Base-by-base conservation (phyloP, 2,113 vertebrate species). In the Actenoides lindsayi region DNA sequence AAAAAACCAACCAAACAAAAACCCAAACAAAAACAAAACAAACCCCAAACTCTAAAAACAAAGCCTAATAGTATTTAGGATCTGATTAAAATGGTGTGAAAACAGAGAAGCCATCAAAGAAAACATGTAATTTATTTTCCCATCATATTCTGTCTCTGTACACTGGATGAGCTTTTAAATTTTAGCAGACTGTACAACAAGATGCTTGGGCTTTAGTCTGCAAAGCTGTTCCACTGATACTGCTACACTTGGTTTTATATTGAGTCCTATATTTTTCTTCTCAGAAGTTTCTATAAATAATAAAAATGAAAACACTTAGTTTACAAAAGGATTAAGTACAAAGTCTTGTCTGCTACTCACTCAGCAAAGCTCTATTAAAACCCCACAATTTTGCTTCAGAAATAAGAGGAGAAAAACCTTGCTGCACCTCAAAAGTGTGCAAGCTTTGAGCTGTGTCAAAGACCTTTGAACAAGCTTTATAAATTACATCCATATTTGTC, bases 401-500 rank as follows among this genome's bases (percentile, higher is more conserved):
- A 83, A 46, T 63, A 54, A 57, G 67, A 39, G 65, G 70, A 77
- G 70, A 67, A 89, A 94, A 42, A 35, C 91, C 87, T 93, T 51
- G 33, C 82, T 51, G 87, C 82, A 70, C 78, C 94, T 94, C 84
- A 59, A 74, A 82, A 82, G 69, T 57, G 82, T 3, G 57, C 90
- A 50, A 62, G 85, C 94, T 97, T 76, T 90, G 96, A 98, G 96
- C 90, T 95, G 87, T 95, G 97, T 96, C 97, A 97, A 92, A 97
- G 96, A 95, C 97, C 94, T 97, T 86, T 97, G 97, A 98, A 97
- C 95, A 97, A 97, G 97, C 93, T 96, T 97, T 92, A 96, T 92
- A 97, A 97, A 96, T 97, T 97, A 97, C 97, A 98, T 96, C 96
- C 97, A 95, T 96, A 97, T 98, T 98, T 97, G 98, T 97, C 97